Conservation (phyloP, 2,113 vertebrate species). For the Machaerirhynchus nigripectus region DNA sequence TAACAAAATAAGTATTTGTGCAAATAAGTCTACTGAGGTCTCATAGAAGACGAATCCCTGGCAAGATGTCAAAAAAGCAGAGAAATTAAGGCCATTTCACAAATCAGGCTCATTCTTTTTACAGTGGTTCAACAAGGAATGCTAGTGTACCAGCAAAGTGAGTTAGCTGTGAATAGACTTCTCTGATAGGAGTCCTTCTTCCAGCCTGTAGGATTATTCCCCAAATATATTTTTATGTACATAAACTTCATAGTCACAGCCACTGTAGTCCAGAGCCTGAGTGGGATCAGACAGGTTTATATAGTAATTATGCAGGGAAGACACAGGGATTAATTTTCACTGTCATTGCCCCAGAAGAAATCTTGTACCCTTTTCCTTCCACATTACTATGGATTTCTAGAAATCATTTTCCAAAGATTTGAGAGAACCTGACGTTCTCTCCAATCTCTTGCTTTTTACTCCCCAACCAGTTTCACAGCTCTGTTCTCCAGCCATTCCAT, state of each 20-base stretch:
- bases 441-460: neutral
- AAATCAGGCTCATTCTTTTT: neutral
- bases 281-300: neutral
- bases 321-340: neutral
- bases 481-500: neutral
- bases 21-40: neutral
- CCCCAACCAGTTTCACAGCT: neutral
- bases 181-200: neutral
- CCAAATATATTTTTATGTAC: neutral
- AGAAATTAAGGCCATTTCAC: neutral
- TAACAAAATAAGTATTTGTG: neutral
- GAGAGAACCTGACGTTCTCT: neutral
- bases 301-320: neutral
- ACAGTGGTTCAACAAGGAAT: neutral
- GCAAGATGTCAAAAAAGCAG: neutral
- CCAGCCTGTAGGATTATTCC: neutral
- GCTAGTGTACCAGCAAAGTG: too few species aligned
- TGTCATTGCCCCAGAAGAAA: neutral
- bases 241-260: neutral
- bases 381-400: neutral
- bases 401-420: neutral
- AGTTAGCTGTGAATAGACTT: neutral
- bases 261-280: neutral
- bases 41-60: neutral
- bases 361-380: neutral